phyloP scores from a whole-genome alignment of 2,888 invertebrate species.

The Trachelus troglodyta region DNA sequence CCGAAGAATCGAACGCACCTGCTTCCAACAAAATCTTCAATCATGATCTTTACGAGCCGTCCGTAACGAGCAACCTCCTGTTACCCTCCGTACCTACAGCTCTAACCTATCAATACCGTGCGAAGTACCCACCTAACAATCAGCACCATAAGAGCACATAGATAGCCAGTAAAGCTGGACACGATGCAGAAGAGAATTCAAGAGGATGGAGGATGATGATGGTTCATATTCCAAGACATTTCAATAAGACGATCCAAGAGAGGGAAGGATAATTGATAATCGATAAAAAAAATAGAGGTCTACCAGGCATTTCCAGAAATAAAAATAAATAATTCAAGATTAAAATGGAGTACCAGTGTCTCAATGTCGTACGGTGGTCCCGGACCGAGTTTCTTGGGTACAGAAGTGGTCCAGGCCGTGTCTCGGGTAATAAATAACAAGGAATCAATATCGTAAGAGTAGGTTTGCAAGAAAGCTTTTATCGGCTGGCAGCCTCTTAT shows the following conservation, averaged over 20 bases:
- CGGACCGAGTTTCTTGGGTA: not conserved
- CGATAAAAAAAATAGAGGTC: constrained; percentile 5
- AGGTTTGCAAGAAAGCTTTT: constrained; percentile 40
- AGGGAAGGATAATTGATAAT: not conserved
- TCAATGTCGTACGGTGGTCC: not conserved
- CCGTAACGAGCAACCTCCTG: constrained; percentile 22
- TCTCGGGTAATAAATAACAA: constrained; percentile 1
- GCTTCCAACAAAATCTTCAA: constrained; percentile 7
- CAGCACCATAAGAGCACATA: not conserved
- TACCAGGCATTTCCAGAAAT: constrained; percentile 25
- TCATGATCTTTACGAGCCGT: constrained; percentile 21
- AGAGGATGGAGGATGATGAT: not conserved
- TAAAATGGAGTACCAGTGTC: constrained; percentile 21
- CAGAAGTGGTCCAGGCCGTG: not conserved
- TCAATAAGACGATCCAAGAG: constrained; percentile 21
- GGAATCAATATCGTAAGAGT: constrained; percentile 41
- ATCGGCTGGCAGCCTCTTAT: constrained; percentile 24
- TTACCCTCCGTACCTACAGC: not conserved
- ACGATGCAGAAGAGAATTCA: not conserved
- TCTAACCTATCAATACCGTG: not conserved
- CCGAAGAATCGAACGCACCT: not conserved
- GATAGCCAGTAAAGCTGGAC: not conserved
- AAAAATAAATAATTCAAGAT: constrained; percentile 36
- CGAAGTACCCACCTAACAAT: not conserved
- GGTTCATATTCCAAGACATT: constrained; percentile 3